Evolutionary conservation across 2,797 vertebrate species (phyloP).

Genomic region (Sebastes oblongus): DNA sequence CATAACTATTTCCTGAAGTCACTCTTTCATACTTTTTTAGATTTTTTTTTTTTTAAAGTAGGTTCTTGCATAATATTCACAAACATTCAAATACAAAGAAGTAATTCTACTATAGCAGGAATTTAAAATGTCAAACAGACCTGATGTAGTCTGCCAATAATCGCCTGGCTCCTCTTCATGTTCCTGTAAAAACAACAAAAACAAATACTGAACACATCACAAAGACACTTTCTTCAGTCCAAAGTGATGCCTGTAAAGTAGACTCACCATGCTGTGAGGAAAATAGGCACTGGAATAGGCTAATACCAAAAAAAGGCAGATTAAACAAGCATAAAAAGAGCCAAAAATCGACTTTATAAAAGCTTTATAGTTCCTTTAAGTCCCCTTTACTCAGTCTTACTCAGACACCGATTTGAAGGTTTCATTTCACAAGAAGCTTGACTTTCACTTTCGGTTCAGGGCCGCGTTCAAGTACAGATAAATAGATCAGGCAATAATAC

Average conservation of each 20-base stretch:
- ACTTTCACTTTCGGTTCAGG: slow-evolving; percentile 17
- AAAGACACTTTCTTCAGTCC: neutral
- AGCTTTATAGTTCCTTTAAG: neutral
- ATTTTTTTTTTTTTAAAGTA: neutral
- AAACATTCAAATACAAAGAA: neutral
- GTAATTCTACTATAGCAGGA: neutral
- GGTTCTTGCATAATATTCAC: neutral
- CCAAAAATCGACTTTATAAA: fast-evolving
- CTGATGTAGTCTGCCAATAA: neutral
- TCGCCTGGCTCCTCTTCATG: fast-evolving
- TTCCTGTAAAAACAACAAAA: neutral
- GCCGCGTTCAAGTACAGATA: neutral
- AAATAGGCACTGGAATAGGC: neutral
- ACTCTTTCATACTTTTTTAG: neutral
- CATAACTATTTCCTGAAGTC: neutral
- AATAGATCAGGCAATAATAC: too few relatives aligned
- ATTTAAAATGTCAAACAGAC: slow-evolving; percentile 8
- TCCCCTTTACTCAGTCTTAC: neutral
- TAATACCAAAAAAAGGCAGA: neutral
- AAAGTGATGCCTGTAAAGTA: neutral
- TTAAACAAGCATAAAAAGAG: neutral
- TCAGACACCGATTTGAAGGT: fast-evolving
- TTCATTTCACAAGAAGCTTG: neutral
- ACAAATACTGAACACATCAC: neutral
- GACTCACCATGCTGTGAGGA: slow-evolving; percentile 12